Evolutionary conservation across 2,113 vertebrate species (phyloP).

Genomic region (Callipepla californica): DNA sequence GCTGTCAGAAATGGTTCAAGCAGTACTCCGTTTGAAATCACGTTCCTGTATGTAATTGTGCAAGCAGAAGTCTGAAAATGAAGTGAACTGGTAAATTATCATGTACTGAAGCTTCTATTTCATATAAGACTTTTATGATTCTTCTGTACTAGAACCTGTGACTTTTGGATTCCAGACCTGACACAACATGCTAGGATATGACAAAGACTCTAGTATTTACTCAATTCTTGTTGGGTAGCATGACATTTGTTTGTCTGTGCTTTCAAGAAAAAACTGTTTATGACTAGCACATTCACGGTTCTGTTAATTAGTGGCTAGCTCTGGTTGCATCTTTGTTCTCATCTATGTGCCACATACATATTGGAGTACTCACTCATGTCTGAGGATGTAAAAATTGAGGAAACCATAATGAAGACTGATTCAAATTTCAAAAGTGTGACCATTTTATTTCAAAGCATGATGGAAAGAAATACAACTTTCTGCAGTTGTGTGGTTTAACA

Average conservation of each 20-base stretch:
- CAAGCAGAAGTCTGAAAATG: not conserved
- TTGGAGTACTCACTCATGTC: not conserved
- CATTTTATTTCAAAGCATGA: accelerated
- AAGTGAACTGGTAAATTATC: not conserved
- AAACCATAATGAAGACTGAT: not conserved
- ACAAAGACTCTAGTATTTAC: not conserved
- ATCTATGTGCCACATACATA: not conserved
- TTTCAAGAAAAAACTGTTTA: not conserved
- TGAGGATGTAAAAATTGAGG: not conserved
- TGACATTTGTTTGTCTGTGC: not conserved
- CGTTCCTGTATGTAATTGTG: not conserved
- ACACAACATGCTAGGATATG: not conserved
- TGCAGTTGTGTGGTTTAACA: not conserved
- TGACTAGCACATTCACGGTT: not conserved
- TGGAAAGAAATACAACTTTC: not conserved
- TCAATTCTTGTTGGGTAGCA: not conserved
- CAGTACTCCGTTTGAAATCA: not conserved
- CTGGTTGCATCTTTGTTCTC: not conserved
- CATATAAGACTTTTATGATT: not conserved
- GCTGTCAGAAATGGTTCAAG: not conserved
- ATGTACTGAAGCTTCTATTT: not conserved
- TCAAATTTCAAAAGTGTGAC: not conserved
- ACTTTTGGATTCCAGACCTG: not conserved
- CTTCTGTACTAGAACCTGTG: not conserved
- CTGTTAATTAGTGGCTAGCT: not conserved